Evolutionary conservation across 2,797 vertebrate genomes (phyloP), one percentile per base, ranked within the genome.

Genomic region (Pogoniulus pusillus): DNA sequence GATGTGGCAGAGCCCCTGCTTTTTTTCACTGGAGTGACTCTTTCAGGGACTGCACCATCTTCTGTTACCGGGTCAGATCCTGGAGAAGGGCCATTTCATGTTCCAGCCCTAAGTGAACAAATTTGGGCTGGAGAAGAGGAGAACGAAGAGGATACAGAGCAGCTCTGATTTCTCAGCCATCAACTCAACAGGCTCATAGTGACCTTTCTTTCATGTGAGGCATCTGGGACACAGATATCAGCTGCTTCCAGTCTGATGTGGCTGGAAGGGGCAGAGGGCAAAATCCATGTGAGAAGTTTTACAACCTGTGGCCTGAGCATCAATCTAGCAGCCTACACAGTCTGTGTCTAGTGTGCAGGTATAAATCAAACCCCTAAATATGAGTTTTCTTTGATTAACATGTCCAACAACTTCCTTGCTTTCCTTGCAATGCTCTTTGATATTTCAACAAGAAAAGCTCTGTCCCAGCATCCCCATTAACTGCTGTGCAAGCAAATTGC

Each of bases 401-500:
- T 63, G 72, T 84, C 88, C 87, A 78, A 73, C 64, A 93, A 85
- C 87, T 91, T 94, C 94, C 87, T 94, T 64, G 45, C 78, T 86
- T 88, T 93, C 93, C 89, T 91, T 90, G 83, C 51, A 68, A 60
- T 15, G 53, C 62, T 82, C 81, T 95, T 93, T 92, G 91, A 92
- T 93, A 95, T 69, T 0, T 20, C 62, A 91, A 95, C 91, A 92
- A 92, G 87, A 35, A 85, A 84, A 86, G 81, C 65, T 95, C 90
- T 95, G 93, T 95, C 83, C 87, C 91, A 82, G 73, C 30, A 88
- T 54, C 16, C 68, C 71, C 64, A 27, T 82, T 91, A 92, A 65
- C 59, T 51, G 35, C 73, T 72, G 69, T 60, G 69, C 66, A 71
- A 88, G 76, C 64, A 76, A 87, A 57, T 1, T 77, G 63, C 55